Conservation (phyloP, 37 sponge, comb jelly and placozoan genomes). For the Tethya wilhelma region DNA sequence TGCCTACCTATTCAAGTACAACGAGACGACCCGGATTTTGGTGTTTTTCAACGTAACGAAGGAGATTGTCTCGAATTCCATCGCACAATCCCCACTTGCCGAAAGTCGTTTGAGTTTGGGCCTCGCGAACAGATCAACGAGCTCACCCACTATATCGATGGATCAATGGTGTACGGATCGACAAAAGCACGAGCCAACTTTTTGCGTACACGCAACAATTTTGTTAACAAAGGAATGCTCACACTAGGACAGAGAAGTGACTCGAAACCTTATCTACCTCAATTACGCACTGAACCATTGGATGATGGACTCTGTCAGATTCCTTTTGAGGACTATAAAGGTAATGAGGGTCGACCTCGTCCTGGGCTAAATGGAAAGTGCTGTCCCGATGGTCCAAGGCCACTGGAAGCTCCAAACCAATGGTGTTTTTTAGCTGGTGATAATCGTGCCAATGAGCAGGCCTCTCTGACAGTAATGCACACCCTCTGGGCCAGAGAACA, state of each 20-base stretch:
- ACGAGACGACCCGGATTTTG: constrained; percentile 37
- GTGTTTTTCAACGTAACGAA: constrained; percentile 20
- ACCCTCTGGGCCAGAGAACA: constrained; percentile 95
- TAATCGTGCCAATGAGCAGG: constrained; percentile 81
- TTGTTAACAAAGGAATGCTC: too few relatives aligned
- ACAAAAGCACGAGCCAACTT: constrained; percentile 2
- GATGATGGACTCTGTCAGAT: too few relatives aligned
- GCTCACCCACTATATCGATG: constrained; percentile 78
- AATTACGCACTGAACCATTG: too few relatives aligned
- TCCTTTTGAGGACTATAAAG: too few relatives aligned
- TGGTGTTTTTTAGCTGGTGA: constrained; percentile 86
- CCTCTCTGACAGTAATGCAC: constrained; percentile 84
- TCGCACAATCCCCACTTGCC: constrained; percentile 50
- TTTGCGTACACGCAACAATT: too few relatives aligned
- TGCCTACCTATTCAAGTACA: constrained; percentile 56
- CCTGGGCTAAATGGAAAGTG: too few relatives aligned
- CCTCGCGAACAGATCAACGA: constrained; percentile 79
- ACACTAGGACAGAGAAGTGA: too few relatives aligned
- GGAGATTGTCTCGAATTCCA: constrained; percentile 60
- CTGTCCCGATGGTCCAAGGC: too few relatives aligned
- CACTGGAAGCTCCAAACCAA: too few relatives aligned
- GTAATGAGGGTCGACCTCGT: too few relatives aligned
- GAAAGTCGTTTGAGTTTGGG: neutral
- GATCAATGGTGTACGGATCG: constrained; percentile 80
- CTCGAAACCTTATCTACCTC: too few relatives aligned